Evolutionary conservation across 2,888 invertebrate genomes (phyloP), one percentile per base, ranked within the genome.

Genomic region (Chirona hameri): DNA sequence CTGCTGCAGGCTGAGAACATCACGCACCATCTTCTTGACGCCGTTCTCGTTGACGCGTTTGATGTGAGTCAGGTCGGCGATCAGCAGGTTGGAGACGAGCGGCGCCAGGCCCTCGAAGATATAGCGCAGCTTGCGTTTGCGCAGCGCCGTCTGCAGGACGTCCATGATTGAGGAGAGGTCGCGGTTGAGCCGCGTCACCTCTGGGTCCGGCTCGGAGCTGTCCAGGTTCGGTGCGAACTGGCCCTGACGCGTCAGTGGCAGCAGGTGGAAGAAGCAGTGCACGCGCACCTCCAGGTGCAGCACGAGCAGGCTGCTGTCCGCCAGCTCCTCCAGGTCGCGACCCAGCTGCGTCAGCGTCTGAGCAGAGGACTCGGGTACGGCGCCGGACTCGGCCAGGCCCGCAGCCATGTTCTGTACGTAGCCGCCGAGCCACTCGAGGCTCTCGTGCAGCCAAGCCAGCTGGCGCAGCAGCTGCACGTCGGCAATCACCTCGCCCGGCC

Each of bases 231-330:
- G 88, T 48, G 87, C 88, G 86, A 86, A 86, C 1, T 85, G 85
- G 72, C 85, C 83, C 55, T 82, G 84, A 76, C 84, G 84, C 83
- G 84, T 86, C 72, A 91, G 88, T 7, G 93, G 92, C 83, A 92
- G 91, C 85, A 98, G 90, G 89, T 96, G 97, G 90, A 96, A 96
- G 90, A 98, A 98, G 89, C 98, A 98, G 88, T 97, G 97, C 79
- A 98, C 97, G 83, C 97, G 91, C 84, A 94, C 95, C 91, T 99
- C 98, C 86, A 98, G 90, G 90, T 98, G 98, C 82, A 98, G 89
- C 84, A 98, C 93, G 76, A 99, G 90, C 84, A 98, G 90, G 87
- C 97, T 97, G 82, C 95, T 96, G 87, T 97, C 95, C 0, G 96
- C 93, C 83, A 97, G 91, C 86, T 96, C 95, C 87, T 96, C 94